Percentiles rank a stretch among this genome's conserved stretches.
Evolutionary conservation across 2,113 vertebrate genomes (phyloP).

Genomic region (Protomyctophum bolini): DNA sequence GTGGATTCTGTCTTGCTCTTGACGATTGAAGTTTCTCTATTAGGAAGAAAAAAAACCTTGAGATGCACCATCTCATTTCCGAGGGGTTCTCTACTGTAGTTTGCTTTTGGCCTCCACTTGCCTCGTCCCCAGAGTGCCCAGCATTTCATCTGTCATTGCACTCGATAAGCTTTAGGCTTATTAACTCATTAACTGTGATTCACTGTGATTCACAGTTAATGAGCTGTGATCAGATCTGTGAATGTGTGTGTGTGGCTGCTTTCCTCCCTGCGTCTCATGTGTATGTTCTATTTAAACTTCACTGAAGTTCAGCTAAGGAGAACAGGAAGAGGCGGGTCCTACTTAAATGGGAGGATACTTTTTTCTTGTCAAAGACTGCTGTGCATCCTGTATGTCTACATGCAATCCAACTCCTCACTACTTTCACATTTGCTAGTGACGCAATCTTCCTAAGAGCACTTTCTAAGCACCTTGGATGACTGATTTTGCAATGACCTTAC

Average conservation of each 20-base stretch:
- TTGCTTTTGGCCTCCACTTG: neutral
- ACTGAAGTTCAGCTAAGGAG: constrained; percentile 20
- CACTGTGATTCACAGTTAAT: constrained; percentile 1
- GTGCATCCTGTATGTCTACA: neutral
- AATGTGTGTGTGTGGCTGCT: constrained; percentile 5
- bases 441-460: too few relatives aligned
- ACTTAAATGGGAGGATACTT: constrained; percentile 9
- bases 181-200: neutral
- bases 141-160: neutral
- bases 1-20: too few relatives aligned
- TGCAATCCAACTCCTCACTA: too few relatives aligned
- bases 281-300: neutral
- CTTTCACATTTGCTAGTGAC: too few relatives aligned
- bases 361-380: neutral
- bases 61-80: too few relatives aligned
- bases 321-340: constrained; percentile 47
- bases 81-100: neutral
- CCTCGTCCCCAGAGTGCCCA: neutral
- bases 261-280: neutral
- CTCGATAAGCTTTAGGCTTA: neutral
- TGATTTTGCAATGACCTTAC: too few relatives aligned
- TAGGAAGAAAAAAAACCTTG: neutral
- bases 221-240: neutral
- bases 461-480: too few relatives aligned
- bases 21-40: neutral